These are phyloP conservation scores for Pachyuromys duprasi DNA, from an alignment of 2,797 vertebrate genomes.

Conservation along the genomic window DNA sequence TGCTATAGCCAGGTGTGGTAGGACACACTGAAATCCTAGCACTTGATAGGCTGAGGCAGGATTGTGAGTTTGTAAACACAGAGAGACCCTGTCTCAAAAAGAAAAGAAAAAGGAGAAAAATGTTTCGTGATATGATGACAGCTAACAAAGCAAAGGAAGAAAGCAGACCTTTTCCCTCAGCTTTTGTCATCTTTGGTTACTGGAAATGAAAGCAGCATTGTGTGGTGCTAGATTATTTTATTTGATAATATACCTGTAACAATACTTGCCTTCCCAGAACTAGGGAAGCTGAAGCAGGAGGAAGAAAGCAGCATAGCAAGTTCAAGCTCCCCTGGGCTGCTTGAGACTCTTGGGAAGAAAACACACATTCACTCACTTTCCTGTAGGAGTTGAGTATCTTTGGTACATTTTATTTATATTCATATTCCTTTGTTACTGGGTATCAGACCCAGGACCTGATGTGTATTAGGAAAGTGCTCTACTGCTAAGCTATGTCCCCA, in stretches of 20 bases:
- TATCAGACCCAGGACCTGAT: not conserved
- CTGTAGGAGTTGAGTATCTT: slow-evolving; percentile 19
- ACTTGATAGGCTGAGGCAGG: too few relatives aligned
- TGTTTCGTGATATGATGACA: not conserved
- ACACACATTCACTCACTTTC: not conserved
- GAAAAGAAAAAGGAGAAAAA: not conserved
- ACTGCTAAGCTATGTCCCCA: too few relatives aligned
- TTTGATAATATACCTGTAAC: too few relatives aligned
- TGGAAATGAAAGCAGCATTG: too few relatives aligned
- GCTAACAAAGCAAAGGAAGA: slow-evolving; percentile 34
- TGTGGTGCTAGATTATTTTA: too few relatives aligned
- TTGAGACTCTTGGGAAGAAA: not conserved
- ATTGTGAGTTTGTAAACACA: not conserved
- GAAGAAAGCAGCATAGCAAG: not conserved
- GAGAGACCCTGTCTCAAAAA: not conserved
- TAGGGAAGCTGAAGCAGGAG: not conserved
- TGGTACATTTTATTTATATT: not conserved
- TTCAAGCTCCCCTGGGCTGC: not conserved
- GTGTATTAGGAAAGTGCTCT: not conserved
- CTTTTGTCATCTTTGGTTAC: too few relatives aligned
- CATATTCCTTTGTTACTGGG: not conserved
- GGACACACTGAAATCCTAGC: not conserved
- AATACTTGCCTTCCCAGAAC: too few relatives aligned
- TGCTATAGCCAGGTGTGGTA: too few relatives aligned
- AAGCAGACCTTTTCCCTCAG: slow-evolving; percentile 13